A percentile compares a stretch with the other conserved stretches of the same genome.
Conservation (phyloP, 1,140 invertebrate species). For the Orius laevigatus region DNA sequence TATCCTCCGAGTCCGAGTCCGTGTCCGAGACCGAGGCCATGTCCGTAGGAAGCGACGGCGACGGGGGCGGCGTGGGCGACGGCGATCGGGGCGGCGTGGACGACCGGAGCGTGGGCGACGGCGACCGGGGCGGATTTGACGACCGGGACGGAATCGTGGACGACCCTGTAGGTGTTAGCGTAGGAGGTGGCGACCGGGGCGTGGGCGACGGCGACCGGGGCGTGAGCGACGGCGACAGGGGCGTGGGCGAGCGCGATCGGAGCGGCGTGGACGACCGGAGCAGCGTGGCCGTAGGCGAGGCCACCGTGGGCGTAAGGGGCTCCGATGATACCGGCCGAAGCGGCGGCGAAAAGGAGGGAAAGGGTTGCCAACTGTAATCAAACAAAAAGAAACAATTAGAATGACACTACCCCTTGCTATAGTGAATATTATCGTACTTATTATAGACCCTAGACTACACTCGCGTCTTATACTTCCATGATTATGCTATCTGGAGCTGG, state of each 20-base stretch:
- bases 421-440: too few relatives aligned
- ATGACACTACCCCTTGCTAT: too few relatives aligned
- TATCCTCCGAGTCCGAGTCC: too few relatives aligned
- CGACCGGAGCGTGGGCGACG: not conserved
- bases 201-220: constrained; percentile 5
- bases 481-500: too few relatives aligned
- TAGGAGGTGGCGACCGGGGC: constrained; percentile 8
- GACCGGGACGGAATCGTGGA: constrained; percentile 5
- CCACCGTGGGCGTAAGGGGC: constrained; percentile 6
- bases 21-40: too few relatives aligned
- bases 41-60: not conserved
- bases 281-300: constrained; percentile 7
- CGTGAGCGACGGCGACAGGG: constrained; percentile 2
- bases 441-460: too few relatives aligned
- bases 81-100: not conserved
- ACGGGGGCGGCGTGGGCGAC: not conserved
- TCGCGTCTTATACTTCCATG: too few relatives aligned
- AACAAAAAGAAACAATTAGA: too few relatives aligned
- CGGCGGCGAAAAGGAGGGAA: constrained; percentile 6
- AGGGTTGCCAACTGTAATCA: not conserved
- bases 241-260: constrained; percentile 1
- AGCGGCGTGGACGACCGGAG: constrained; percentile 5
- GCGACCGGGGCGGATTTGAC: constrained; percentile 4
- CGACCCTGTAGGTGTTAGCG: constrained; percentile 4
- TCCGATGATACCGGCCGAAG: constrained; percentile 7